These are phyloP conservation scores for Sclerurus mexicanus DNA, from an alignment of 2,113 vertebrate genomes.

Conservation along the genomic window DNA sequence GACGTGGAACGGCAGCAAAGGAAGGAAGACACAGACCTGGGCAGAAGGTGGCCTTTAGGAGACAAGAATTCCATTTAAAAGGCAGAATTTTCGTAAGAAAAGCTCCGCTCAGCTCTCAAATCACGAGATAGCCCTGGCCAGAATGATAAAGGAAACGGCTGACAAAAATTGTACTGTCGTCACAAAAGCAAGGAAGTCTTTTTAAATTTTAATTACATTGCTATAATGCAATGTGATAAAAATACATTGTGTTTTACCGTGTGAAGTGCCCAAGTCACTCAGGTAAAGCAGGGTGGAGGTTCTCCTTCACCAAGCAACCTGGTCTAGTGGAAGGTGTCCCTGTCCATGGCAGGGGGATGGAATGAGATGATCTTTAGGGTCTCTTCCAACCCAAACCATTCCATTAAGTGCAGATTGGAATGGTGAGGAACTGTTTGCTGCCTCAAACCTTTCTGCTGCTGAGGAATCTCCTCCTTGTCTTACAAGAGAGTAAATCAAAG, in stretches of 20 bases:
- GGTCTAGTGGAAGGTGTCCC: not conserved
- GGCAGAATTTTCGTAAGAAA: not conserved
- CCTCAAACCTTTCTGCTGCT: not conserved
- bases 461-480: not conserved
- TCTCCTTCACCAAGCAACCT: not conserved
- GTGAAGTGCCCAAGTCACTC: not conserved
- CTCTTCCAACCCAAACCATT: not conserved
- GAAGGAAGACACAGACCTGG: not conserved
- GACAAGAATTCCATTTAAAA: not conserved
- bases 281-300: not conserved
- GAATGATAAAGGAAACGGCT: not conserved
- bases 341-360: not conserved
- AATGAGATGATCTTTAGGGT: not conserved
- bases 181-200: not conserved
- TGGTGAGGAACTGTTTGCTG: accelerated
- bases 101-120: not conserved
- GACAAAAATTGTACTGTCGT: accelerated
- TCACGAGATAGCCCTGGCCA: accelerated
- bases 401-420: not conserved
- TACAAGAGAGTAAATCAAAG: not conserved
- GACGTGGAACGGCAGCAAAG: not conserved
- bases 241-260: not conserved
- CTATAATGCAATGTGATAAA: not conserved
- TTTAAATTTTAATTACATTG: not conserved
- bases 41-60: constrained; percentile 45